Conservation (phyloP, 2,888 invertebrate genomes). For the Tridacna crocea region DNA sequence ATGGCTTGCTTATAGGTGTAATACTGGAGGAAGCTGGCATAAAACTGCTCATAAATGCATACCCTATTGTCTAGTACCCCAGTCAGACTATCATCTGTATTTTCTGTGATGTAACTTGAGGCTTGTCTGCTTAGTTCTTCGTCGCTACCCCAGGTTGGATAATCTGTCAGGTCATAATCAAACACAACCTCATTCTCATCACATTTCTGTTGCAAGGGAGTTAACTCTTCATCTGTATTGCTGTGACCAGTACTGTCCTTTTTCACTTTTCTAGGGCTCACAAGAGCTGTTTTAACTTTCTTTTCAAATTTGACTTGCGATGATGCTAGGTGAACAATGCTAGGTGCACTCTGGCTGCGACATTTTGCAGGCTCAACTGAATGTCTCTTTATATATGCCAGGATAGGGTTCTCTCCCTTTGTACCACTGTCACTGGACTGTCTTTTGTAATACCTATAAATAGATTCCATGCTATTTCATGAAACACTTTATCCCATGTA, state of each 20-base stretch:
- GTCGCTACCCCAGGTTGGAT: slow-evolving; percentile 49
- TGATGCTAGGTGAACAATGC: slow-evolving; percentile 76
- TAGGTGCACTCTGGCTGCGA: slow-evolving; percentile 73
- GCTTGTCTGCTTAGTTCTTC: slow-evolving; percentile 76
- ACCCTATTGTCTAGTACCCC: slow-evolving; percentile 82
- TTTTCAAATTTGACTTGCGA: slow-evolving; percentile 77
- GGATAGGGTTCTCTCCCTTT: slow-evolving; percentile 53
- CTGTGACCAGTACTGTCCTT: slow-evolving; percentile 22
- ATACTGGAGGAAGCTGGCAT: no score
- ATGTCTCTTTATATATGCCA: slow-evolving; percentile 23
- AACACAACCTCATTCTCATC: slow-evolving; percentile 46
- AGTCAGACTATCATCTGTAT: slow-evolving; percentile 80
- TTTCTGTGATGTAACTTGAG: slow-evolving; percentile 81
- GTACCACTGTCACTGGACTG: slow-evolving; percentile 60
- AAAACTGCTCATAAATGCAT: slow-evolving; percentile 28
- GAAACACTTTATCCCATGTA: no score
- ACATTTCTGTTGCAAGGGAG: slow-evolving; percentile 35
- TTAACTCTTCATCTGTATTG: slow-evolving; percentile 43
- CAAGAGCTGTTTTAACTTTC: slow-evolving; percentile 60
- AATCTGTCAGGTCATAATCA: slow-evolving; percentile 26
- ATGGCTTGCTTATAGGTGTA: no score
- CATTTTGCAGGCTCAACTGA: slow-evolving; percentile 36
- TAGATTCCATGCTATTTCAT: no score
- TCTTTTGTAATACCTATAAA: slow-evolving; percentile 65
- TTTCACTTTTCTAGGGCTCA: slow-evolving; percentile 54